Percentiles rank a stretch among this genome's conserved stretches.
phyloP scores from a whole-genome alignment of 2,888 invertebrate genomes.

The Cyaniris semiargus region DNA sequence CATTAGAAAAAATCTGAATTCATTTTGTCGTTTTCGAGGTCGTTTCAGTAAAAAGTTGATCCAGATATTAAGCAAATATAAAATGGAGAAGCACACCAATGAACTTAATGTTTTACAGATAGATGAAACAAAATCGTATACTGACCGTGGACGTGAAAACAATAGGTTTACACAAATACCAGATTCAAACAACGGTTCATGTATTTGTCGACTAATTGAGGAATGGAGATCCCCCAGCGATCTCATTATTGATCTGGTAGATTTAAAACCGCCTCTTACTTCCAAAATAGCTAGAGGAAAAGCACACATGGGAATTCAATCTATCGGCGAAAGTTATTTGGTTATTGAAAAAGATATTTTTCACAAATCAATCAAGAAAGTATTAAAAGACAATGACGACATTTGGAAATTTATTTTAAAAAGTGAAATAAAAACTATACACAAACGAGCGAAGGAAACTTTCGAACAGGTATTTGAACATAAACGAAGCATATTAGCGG shows the following conservation, averaged over 20 bases:
- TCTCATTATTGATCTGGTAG: constrained; percentile 59
- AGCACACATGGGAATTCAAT: constrained; percentile 67
- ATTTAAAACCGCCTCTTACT: constrained; percentile 68
- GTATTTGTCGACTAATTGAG: constrained; percentile 37
- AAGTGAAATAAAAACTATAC: constrained; percentile 54
- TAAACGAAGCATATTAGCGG: constrained; percentile 60
- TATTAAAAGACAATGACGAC: constrained; percentile 60
- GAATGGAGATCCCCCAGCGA: constrained; percentile 72
- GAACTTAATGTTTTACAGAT: constrained; percentile 45
- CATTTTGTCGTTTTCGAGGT: not conserved
- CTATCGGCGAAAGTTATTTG: constrained; percentile 61
- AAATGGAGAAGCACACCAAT: not conserved
- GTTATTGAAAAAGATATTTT: constrained; percentile 54
- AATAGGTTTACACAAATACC: not conserved
- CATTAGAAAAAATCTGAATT: too few species aligned
- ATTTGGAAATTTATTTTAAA: constrained; percentile 62
- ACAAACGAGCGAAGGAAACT: constrained; percentile 52
- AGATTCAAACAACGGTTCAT: not conserved
- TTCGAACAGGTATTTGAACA: constrained; percentile 55
- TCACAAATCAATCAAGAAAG: constrained; percentile 46
- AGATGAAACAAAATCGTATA: constrained; percentile 58
- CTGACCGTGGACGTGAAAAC: constrained; percentile 45
- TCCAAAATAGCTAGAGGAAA: constrained; percentile 68
- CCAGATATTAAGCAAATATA: not conserved
- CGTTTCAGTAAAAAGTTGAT: not conserved